A percentile compares a stretch with the other conserved stretches of the same genome.
phyloP scores from a whole-genome alignment of 1,140 invertebrate species.

The Brachionus calyciflorus region DNA sequence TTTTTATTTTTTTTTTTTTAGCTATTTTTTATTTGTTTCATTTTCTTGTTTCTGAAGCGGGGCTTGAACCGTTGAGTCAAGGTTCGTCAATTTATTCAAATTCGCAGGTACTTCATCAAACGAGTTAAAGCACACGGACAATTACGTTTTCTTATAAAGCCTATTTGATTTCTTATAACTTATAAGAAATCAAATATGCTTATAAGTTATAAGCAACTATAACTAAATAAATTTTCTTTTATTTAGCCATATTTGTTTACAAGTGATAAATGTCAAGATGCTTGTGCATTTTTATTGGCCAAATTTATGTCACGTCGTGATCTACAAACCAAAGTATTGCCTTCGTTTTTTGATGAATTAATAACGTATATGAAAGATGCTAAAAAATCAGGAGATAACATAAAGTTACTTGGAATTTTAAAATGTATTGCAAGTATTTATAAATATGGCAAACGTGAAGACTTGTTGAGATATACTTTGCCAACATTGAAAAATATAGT shows the following conservation, averaged over 20 bases:
- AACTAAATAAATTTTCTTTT: neutral
- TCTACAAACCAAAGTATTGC: slow-evolving; percentile 76
- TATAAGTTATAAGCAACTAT: slow-evolving; percentile 10
- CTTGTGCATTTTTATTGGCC: slow-evolving; percentile 76
- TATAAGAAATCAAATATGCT: no score
- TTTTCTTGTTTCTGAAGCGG: no score
- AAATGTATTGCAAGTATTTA: slow-evolving; percentile 78
- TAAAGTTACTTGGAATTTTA: slow-evolving; percentile 66
- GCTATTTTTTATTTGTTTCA: no score
- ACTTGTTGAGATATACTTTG: slow-evolving; percentile 71
- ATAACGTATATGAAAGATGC: slow-evolving; percentile 51
- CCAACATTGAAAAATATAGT: slow-evolving; percentile 29
- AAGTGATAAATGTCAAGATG: slow-evolving; percentile 67
- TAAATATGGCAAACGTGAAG: slow-evolving; percentile 87
- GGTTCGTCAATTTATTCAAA: no score
- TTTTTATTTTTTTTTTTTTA: no score
- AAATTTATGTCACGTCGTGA: slow-evolving; percentile 84
- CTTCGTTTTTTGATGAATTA: slow-evolving; percentile 71
- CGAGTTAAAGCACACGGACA: no score
- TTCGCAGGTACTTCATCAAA: no score
- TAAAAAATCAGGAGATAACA: slow-evolving; percentile 54
- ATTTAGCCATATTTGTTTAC: slow-evolving; percentile 52
- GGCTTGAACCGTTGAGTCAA: no score
- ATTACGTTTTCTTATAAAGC: no score
- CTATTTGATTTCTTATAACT: no score